Evolutionary conservation across 2,113 vertebrate genomes (phyloP), one percentile per base, ranked within the genome.

Genomic region (Sula dactylatra): DNA sequence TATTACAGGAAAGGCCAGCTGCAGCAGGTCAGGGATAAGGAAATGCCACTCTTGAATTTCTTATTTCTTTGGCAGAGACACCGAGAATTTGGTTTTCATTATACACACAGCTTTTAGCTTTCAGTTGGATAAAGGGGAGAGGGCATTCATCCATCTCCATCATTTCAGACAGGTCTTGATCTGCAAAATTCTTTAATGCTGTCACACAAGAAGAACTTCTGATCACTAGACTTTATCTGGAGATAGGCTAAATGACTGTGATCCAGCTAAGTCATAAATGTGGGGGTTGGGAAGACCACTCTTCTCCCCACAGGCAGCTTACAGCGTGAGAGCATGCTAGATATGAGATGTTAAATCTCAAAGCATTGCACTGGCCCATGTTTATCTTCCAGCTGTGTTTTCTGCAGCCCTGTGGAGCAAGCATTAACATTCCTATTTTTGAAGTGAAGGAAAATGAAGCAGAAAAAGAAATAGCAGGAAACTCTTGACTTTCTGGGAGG

Each of bases 31-130:
- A 20, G 40, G 50, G 42, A 54, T 31, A 86, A 96, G 73, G 82
- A 97, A 96, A 94, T 84, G 56, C 65, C 79, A 24, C 87, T 96
- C 77, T 67, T 56, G 40, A 47, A 59, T 92, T 87, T 85, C 42
- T 50, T 90, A 72, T 64, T 95, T 86, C 56, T 84, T 71, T 94
- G 96, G 71, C 86, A 94, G 31, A 61, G 40, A 76, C 42, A 49
- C 31, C 64, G 50, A 74, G 27, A 55, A 64, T 76, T 93, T 85
- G n/a, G 74, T 80, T 88, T 96, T 67, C 44, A 82, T 76, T 72
- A 88, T 55, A 52, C 21, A 56, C 31, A 40, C 26, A 49, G 47
- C 32, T 86, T 87, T 84, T 49, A 67, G 76, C 80, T 95, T 79
- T 69, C 54, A 58, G 20, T 16, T 92, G 44, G n/a, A 52, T 70